Evolutionary conservation across 2,113 vertebrate species (phyloP).

Genomic region (Argyrosomus japonicus): DNA sequence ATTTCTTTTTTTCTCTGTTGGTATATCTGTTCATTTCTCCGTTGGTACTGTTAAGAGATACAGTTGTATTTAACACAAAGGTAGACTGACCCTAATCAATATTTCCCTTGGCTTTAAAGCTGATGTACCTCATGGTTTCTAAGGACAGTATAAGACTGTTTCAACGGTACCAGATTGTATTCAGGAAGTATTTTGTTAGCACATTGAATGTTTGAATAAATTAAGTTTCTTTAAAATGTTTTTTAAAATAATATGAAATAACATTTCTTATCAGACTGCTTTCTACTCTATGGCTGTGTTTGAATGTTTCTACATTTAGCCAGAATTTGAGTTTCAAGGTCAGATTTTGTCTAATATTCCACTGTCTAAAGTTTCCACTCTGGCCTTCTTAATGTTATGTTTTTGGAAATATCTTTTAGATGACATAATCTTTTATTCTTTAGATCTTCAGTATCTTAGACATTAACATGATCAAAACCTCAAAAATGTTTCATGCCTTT

Average conservation of each 20-base stretch:
- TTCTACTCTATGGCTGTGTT: not conserved
- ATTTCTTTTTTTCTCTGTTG: not conserved
- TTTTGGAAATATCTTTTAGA: not conserved
- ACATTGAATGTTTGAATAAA: conserved; percentile 37
- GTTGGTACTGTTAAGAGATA: not conserved
- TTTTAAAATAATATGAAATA: no score
- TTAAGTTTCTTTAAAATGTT: conserved; percentile 9
- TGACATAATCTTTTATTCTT: not conserved
- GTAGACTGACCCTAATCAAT: not conserved
- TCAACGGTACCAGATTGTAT: not conserved
- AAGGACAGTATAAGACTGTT: not conserved
- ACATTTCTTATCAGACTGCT: not conserved
- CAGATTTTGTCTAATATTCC: not conserved
- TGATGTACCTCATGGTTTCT: conserved; percentile 30
- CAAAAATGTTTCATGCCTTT: not conserved
- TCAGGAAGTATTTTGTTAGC: conserved; percentile 12
- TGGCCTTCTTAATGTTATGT: not conserved
- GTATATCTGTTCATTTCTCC: not conserved
- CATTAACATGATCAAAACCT: not conserved
- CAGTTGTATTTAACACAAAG: not conserved
- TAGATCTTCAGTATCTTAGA: not conserved
- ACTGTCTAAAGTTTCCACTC: not conserved
- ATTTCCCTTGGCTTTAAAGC: conserved; percentile 5
- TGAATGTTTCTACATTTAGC: not conserved
- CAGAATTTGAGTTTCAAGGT: not conserved